Evolutionary conservation across 2,888 invertebrate genomes (phyloP), one percentile per base, ranked within the genome.

Genomic region (Biston stratarius): DNA sequence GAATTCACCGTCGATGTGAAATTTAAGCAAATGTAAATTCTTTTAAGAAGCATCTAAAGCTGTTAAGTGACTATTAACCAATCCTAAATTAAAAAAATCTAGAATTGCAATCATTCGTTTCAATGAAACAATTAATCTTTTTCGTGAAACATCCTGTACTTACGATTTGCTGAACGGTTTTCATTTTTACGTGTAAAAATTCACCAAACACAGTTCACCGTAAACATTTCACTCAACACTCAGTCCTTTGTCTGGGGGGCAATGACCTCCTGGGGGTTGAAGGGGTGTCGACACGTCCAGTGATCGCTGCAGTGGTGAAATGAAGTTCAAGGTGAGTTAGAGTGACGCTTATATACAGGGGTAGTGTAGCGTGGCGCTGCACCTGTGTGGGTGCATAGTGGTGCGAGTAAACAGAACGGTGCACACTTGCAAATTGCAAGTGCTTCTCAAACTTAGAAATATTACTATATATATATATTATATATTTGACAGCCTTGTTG

Each of bases 321-420:
- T 94, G 93, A 92, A 92, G 94, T 94, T 94, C 94, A 94, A 94
- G 94, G 94, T 89, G 90, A 89, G 83, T 82, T 74, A 74, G 83
- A 75, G 70, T 73, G 77, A 82, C 79, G 86, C 80, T 92, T 94
- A 93, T 94, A 94, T 94, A 93, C 86, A 85, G 84, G 93, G 92
- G 92, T 92, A 83, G 90, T 86, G 88, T 84, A 90, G 83, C 92
- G 93, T 89, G 83, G 80, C 69, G 65, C 7, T 74, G 78, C 71
- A 58, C 9, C 55, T 78, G 89, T 90, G 88, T 86, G 75, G 33
- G 67, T 61, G 55, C 0, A 24, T 34, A 14, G 59, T 62, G 79
- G 84, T 82, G 72, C 72, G 67, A 63, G 79, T 65, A 71, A 64
- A 67, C 47, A 57, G 34, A 59, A 45, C 63, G 47, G 69, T 83